Evolutionary conservation across 2,113 vertebrate species (phyloP).

Genomic region (Salvelinus fontinalis): DNA sequence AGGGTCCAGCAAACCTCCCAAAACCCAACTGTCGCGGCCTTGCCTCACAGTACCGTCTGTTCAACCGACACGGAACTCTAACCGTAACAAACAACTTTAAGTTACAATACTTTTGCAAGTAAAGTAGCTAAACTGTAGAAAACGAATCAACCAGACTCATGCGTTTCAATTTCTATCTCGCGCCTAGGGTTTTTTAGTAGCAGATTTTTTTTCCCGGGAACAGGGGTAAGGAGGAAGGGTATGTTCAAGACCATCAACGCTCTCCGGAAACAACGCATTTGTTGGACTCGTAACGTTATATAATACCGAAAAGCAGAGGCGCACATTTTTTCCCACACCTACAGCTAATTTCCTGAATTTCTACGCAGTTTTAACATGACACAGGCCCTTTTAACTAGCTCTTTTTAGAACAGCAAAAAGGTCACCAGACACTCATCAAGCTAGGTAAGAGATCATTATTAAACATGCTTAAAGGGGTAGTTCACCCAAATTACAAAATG

Average conservation of each 20-base stretch:
- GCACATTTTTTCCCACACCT: no score
- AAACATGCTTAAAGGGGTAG: no score
- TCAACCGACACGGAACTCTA: neutral
- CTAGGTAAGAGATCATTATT: no score
- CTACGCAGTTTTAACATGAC: no score
- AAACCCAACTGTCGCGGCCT: neutral
- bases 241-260: conserved; percentile 40
- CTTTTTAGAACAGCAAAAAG: no score
- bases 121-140: neutral
- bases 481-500: no score
- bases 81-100: neutral
- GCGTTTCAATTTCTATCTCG: conserved; percentile 18
- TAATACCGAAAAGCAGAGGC: neutral
- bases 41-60: neutral
- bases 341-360: no score
- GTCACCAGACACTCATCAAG: no score
- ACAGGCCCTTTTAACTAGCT: no score
- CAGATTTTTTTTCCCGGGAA: conserved; percentile 32
- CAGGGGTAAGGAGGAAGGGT: neutral
- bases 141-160: neutral
- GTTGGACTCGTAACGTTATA: neutral
- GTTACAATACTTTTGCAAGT: neutral
- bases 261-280: conserved; percentile 1
- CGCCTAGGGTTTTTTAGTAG: conserved; percentile 2
- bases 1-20: neutral